Conservation (phyloP, 2,797 vertebrate genomes). For the Dipus sagitta region DNA sequence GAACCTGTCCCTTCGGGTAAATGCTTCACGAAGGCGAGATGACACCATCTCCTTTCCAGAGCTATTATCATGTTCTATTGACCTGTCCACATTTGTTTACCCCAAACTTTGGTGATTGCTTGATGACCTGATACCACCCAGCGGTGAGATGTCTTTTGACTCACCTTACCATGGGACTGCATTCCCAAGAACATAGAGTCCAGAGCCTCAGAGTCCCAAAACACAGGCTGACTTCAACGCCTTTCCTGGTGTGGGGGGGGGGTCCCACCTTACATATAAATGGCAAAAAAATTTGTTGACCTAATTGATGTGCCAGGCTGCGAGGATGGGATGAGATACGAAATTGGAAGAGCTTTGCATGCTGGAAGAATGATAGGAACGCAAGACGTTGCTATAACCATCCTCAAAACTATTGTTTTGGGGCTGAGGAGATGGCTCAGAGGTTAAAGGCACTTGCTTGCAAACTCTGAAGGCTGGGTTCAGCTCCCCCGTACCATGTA, state of each 20-base stretch:
- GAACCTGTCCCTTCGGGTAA: conserved; percentile 32
- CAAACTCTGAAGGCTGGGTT: no score
- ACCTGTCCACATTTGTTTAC: background rate
- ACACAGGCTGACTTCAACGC: background rate
- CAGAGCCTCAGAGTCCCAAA: background rate
- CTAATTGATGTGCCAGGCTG: conserved; percentile 5
- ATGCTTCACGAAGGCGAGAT: background rate
- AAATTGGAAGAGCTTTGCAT: background rate
- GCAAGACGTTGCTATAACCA: background rate
- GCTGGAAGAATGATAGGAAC: background rate
- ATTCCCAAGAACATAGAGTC: background rate
- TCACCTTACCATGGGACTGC: background rate
- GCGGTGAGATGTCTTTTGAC: background rate
- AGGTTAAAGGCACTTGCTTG: no score
- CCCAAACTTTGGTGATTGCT: conserved; percentile 24
- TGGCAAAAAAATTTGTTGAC: background rate
- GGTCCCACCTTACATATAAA: background rate
- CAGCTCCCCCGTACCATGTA: no score
- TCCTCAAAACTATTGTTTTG: background rate
- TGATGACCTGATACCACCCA: background rate
- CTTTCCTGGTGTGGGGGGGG: background rate
- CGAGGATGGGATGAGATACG: background rate
- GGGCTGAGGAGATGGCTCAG: no score
- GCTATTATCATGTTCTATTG: background rate
- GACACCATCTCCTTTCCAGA: background rate